Evolutionary conservation across 2,888 invertebrate genomes (phyloP).

Genomic region (Nasonia oneida): DNA sequence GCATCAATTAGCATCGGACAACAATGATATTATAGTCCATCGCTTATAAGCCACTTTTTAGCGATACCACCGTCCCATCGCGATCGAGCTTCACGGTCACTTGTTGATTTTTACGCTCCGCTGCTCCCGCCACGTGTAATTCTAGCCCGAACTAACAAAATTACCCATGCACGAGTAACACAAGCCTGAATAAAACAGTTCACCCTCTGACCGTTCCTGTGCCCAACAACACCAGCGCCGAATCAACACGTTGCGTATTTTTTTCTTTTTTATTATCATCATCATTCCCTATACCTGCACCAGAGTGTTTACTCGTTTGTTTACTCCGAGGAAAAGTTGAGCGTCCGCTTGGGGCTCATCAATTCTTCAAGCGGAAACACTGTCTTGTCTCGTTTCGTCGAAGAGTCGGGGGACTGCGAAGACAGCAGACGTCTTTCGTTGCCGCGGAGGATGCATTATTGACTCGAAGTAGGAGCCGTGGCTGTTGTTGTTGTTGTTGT

Average conservation of each 20-base stretch:
- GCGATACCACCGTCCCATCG: neutral
- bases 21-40: no score
- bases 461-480: neutral
- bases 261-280: neutral
- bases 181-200: slow-evolving; percentile 8
- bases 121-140: neutral
- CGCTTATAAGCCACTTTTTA: no score
- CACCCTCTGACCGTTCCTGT: neutral
- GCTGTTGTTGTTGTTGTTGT: no score
- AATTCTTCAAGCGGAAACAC: neutral
- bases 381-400: neutral
- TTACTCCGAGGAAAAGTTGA: neutral
- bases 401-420: neutral
- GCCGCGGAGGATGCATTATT: neutral
- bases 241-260: neutral
- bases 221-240: neutral
- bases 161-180: slow-evolving; percentile 4
- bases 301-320: neutral
- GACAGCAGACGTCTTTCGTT: neutral
- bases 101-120: slow-evolving; percentile 36
- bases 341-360: neutral
- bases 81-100: neutral
- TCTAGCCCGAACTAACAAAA: neutral
- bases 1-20: no score
- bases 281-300: neutral